These are phyloP conservation scores for Pithys albifrons DNA, from an alignment of 2,113 vertebrate species.

Conservation along the genomic window DNA sequence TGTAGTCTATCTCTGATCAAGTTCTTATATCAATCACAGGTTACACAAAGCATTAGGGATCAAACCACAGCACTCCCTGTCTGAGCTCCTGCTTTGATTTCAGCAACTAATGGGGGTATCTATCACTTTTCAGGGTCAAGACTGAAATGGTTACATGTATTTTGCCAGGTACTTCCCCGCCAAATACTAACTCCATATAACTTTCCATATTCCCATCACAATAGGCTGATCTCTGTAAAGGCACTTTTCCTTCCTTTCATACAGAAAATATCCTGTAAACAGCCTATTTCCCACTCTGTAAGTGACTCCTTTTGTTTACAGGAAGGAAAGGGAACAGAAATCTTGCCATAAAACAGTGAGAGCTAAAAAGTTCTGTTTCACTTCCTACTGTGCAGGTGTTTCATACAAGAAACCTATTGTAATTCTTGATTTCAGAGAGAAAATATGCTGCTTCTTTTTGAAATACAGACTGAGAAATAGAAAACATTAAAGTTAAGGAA, in stretches of 20 bases:
- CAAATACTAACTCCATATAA: background rate
- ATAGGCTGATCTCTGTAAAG: slow-evolving; percentile 63
- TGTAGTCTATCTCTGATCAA: background rate
- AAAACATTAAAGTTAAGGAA: slow-evolving; percentile 5
- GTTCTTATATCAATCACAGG: background rate
- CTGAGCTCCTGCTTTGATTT: background rate
- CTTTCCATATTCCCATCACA: slow-evolving; percentile 38
- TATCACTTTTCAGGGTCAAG: background rate
- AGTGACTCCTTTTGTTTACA: slow-evolving; percentile 65
- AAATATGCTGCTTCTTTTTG: background rate
- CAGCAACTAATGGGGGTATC: background rate
- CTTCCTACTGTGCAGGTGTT: slow-evolving; percentile 63
- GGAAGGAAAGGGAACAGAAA: slow-evolving; percentile 71
- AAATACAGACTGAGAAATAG: background rate
- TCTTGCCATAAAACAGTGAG: slow-evolving; percentile 20
- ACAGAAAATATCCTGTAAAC: slow-evolving; percentile 75
- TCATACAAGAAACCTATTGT: background rate
- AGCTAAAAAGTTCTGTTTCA: slow-evolving; percentile 46
- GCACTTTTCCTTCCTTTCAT: slow-evolving; percentile 81
- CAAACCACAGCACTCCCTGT: background rate
- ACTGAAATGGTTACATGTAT: background rate
- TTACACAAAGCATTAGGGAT: background rate
- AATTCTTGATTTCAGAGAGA: slow-evolving; percentile 2
- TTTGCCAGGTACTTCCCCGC: background rate
- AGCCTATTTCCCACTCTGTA: slow-evolving; percentile 48